Base-by-base conservation (phyloP, 1,140 invertebrate genomes). In the Drosophila miranda region DNA sequence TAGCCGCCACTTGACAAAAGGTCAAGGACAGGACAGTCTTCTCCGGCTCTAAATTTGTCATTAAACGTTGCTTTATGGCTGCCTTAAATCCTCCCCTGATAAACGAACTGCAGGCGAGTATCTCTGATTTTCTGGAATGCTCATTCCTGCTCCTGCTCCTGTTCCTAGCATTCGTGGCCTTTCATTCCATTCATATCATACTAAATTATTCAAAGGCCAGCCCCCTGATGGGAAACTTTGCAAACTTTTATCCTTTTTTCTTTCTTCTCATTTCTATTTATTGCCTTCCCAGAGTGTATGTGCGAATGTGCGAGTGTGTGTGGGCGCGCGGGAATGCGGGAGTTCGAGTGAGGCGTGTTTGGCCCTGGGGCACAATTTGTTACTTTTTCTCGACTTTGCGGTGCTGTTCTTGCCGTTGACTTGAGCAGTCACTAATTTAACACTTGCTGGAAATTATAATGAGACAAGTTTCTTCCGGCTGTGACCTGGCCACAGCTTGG, bases 1-100 rank as follows among this genome's bases (percentile, higher is more conserved):
- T 86, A 86, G 77, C 77, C 74, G 64, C 69, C 81, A 86, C 82
- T 86, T 86, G 82, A 86, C 82, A 86, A 86, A 86, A 86, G 77
- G 81, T 81, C 30, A n/a, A n/a, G 44, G 50, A 46, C 30, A 19
- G 56, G 50, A 46, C 23, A 14, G 56, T 23, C 69, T 34, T 57
- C 45, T 55, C 21, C 2, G 63, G 58, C 68, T 74, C 77, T 78
- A 86, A 86, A 86, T 70, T 86, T 86, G 77, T 77, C 81, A 86
- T 81, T 86, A 86, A 86, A 66, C 77, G 72, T 78, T 86, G 70
- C 77, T 86, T 86, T 86, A 86, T 86, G 64, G 62, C 51, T 51
- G 74, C 64, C 73, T 66, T 86, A 78, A 81, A 86, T 86, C 82
- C 62, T 34, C 42, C 59, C 63, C 53, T 49, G 57, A 61, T 62